These are phyloP conservation scores for Pachyramphus minor DNA, from an alignment of 2,113 vertebrate genomes.

Conservation along the genomic window DNA sequence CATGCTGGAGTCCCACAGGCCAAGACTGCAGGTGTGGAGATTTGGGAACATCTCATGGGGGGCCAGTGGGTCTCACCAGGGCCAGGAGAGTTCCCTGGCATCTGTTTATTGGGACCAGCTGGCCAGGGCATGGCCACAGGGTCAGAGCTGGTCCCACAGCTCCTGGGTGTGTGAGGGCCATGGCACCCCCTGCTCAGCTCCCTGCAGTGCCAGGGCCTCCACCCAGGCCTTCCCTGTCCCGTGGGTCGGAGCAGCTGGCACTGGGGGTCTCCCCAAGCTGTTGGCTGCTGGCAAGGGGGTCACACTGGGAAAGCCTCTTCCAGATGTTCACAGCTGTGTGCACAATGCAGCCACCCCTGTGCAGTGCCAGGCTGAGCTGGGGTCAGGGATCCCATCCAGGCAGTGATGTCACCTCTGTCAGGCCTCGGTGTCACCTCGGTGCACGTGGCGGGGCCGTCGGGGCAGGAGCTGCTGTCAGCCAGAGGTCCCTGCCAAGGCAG, in stretches of 20 bases:
- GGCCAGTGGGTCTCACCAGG: accelerated
- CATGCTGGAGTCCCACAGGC: background rate
- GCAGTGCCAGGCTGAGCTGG: accelerated
- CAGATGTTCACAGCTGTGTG: constrained; percentile 21
- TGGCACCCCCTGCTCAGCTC: accelerated
- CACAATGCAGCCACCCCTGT: accelerated
- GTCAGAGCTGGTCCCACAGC: background rate
- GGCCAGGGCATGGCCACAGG: accelerated
- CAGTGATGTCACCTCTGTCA: accelerated
- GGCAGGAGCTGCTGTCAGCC: background rate
- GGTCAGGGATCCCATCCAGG: background rate
- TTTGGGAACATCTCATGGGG: background rate
- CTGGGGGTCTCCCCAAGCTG: background rate
- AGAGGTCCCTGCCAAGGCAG: background rate
- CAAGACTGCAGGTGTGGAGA: background rate
- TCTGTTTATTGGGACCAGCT: accelerated
- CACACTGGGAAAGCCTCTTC: background rate
- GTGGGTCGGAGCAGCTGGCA: background rate
- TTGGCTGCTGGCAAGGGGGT: background rate
- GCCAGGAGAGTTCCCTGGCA: background rate
- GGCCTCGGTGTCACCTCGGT: background rate
- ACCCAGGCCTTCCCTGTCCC: background rate
- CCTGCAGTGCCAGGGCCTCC: background rate
- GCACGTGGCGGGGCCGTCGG: background rate
- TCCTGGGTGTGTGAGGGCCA: background rate